Conservation (phyloP, 2,113 vertebrate genomes). For the Excalfactoria chinensis region DNA sequence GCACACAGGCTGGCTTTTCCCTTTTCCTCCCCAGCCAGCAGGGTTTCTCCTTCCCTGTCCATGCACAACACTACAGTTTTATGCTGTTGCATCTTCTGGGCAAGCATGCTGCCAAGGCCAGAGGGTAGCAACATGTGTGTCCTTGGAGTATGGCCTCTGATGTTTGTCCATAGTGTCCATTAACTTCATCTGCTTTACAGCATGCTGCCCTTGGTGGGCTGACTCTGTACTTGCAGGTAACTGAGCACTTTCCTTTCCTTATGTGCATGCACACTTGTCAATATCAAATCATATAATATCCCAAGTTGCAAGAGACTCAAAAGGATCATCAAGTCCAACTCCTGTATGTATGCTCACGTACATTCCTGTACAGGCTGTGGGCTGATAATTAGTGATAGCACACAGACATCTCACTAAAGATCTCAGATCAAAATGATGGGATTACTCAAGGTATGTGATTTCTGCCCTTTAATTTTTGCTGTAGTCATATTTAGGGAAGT, state of each 20-base stretch:
- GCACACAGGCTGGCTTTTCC: neutral
- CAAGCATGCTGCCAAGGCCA: neutral
- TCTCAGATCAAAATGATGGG: neutral
- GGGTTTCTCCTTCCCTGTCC: neutral
- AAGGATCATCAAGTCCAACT: too few species aligned
- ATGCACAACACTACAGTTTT: accelerated
- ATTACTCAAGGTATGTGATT: neutral
- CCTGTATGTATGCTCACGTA: neutral
- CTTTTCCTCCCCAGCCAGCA: neutral
- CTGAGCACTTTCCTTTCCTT: neutral
- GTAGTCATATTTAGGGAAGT: neutral
- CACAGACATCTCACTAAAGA: neutral
- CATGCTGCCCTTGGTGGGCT: neutral
- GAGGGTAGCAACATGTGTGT: accelerated
- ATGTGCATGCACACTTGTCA: neutral
- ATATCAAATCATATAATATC: too few species aligned
- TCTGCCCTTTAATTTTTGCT: neutral
- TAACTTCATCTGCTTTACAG: neutral
- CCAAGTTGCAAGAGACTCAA: too few species aligned
- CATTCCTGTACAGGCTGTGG: neutral
- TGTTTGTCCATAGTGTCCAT: accelerated
- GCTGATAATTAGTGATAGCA: neutral
- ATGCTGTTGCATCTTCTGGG: neutral
- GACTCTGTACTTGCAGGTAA: neutral
- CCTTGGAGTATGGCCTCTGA: neutral